Base-by-base conservation (phyloP, 2,113 vertebrate species). In the Xerus inauris region DNA sequence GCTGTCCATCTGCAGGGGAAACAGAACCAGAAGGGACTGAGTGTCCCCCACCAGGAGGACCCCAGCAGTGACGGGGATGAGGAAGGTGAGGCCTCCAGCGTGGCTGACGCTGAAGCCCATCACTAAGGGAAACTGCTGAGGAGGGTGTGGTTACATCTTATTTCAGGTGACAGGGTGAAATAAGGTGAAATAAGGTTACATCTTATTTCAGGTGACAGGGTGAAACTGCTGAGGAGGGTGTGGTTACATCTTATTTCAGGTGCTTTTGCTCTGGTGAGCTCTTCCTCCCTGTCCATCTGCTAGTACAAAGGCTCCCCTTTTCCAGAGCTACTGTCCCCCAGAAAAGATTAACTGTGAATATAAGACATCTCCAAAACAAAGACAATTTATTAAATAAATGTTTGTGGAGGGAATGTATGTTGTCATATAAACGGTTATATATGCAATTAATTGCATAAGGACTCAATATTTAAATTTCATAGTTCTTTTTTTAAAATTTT, bases 1-100 rank as follows among this genome's bases (percentile, higher is more conserved):
- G 99, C 99, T 98, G 98, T 99, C 16, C 97, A 98, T 76, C 99
- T 99, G 98, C 98, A 98, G 57, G 99, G 99, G 98, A 99, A 99
- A 98, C 99, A 99, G 98, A 99, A 99, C 96, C 99, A 99, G 97
- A 98, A 98, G 1, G 99, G 99, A 6, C 98, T 98, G 47, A 99
- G 99, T 77, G 98, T 99, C 65, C 99, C 98, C 28, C 99, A 99
- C 96, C 98, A 99, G 97, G 99, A 99, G 97, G 99, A 99, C 96
- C 99, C 99, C 0, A 99, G 99, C 82, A 99, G 99, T 96, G 99
- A 99, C 1, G 99, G 99, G 32, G 99, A 99, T 99, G 54, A 87
- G 3, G 28, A 69, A 13, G 62, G 38, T 9, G 8, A 49, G 57
- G 98, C 99, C 0, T 99, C 99, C 97, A 99, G 99, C 73, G 98